Conservation (phyloP, 1,140 invertebrate species). For the Ditylenchus dipsaci region DNA sequence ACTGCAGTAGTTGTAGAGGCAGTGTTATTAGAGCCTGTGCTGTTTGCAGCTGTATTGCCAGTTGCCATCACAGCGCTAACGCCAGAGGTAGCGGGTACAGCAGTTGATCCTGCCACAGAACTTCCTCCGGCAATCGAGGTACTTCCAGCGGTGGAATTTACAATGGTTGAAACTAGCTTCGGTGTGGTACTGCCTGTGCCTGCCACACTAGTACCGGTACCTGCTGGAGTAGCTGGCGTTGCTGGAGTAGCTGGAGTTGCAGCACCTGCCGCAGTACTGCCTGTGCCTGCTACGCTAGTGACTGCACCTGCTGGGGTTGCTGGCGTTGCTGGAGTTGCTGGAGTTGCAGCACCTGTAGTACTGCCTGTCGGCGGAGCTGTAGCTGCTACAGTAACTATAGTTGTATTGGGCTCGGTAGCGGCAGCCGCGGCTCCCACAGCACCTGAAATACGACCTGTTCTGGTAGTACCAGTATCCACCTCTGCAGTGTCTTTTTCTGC, state of each 20-base stretch:
- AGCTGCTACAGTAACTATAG: no score
- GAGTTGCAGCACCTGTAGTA: not conserved
- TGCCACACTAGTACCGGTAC: no score
- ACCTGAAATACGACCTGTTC: not conserved
- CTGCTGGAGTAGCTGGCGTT: not conserved
- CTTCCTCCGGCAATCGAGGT: not conserved
- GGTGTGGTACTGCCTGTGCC: constrained; percentile 1
- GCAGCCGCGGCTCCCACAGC: not conserved
- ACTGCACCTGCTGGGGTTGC: not conserved
- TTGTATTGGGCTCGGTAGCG: not conserved
- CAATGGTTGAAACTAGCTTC: not conserved
- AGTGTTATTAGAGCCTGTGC: not conserved
- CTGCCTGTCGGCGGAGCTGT: no score
- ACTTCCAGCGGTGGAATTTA: not conserved
- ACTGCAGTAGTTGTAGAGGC: not conserved
- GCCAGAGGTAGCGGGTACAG: not conserved
- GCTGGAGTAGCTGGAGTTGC: not conserved
- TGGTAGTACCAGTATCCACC: no score
- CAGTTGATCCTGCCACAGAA: not conserved
- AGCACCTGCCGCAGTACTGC: not conserved
- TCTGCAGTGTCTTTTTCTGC: no score
- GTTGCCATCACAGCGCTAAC: no score
- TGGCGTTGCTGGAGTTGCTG: not conserved
- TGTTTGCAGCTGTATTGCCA: not conserved
- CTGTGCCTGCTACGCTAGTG: not conserved